Percentiles rank a stretch among this genome's conserved stretches.
These are phyloP conservation scores for Sciurus carolinensis DNA, from an alignment of 2,797 vertebrate species.

Conservation along the genomic window DNA sequence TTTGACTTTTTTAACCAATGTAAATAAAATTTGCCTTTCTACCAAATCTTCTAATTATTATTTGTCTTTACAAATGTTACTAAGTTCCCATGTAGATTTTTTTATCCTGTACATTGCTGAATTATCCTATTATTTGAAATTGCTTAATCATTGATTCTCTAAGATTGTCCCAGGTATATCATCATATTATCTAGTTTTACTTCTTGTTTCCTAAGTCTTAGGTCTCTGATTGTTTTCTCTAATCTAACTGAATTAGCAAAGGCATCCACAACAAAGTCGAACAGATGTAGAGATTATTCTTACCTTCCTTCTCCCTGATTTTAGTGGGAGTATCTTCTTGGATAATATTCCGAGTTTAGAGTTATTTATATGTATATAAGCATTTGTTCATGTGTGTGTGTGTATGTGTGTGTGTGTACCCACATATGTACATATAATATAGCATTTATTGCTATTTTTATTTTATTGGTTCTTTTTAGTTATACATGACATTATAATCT, in stretches of 20 bases:
- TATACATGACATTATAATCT: no score
- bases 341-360: neutral
- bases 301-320: neutral
- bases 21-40: neutral
- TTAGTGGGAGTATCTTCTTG: neutral
- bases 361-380: no score
- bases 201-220: neutral
- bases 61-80: neutral
- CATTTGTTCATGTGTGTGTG: no score
- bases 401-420: no score
- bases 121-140: neutral
- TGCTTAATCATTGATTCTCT: neutral
- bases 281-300: neutral
- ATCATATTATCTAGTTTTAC: neutral
- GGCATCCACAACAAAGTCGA: neutral
- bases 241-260: neutral
- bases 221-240: neutral
- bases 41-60: neutral
- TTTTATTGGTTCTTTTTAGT: no score
- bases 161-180: neutral
- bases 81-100: neutral
- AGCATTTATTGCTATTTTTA: no score
- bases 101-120: neutral
- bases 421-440: no score
- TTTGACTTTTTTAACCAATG: neutral